Evolutionary conservation across 2,113 vertebrate species (phyloP), one percentile per base, ranked within the genome.

Genomic region (Xenopus tropicalis): DNA sequence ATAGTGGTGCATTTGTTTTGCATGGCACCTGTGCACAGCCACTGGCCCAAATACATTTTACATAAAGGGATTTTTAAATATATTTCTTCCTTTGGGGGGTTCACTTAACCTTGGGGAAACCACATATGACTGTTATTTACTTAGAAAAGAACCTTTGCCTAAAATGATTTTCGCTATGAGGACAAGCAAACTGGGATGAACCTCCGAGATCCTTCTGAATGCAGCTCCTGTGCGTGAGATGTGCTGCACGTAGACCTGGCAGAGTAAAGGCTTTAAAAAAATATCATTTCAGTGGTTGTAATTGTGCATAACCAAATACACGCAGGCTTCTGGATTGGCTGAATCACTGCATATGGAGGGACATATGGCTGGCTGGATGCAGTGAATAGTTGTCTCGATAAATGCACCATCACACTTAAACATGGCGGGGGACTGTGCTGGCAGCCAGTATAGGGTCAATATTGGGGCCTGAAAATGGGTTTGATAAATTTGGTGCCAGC

Each of bases 11-110:
- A 23, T 29, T 21, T 68, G 58, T 74, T 74, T 43, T 56, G 69
- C 24, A 23, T 75, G 72, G 72, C 72, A 75, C 20, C 5, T 54
- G 52, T n/a, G n/a, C n/a, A n/a, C n/a, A 20, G 25, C 10, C 17
- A 25, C 22, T 11, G 29, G 46, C 42, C 57, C n/a, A 48, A 62
- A 13, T 25, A 37, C 21, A 23, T 52, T 51, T 37, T 22, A 61
- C n/a, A 16, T 20, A 29, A 44, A 74, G 43, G 4, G 43, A 37
- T 25, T 4, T 69, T 74, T 14, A 66, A 74, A 8, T 19, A 25
- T 25, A 54, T 54, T 54, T 54, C 12, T 48, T 48, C 4, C 46
- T 48, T 25, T 20, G 63, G 13, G 29, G 12, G 20, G 25, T 29
- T 57, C 14, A 48, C 17, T 74, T 22, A 46, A 43, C 22, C 42